Percentiles rank a stretch among this genome's conserved stretches.
phyloP scores from a whole-genome alignment of 1,140 invertebrate species.

The Bombus impatiens region DNA sequence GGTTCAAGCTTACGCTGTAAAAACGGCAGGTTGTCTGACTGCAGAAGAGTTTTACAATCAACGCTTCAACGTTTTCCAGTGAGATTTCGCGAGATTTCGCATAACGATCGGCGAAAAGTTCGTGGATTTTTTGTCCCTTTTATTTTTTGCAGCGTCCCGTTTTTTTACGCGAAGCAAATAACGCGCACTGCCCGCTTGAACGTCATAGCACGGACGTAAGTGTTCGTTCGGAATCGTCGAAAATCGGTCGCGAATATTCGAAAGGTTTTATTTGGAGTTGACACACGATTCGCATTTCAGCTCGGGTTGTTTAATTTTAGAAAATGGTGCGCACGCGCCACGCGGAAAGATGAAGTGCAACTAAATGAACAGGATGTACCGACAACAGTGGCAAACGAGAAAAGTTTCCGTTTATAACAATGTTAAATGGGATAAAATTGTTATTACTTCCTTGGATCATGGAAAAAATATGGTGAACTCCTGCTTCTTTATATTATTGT shows the following conservation, averaged over 20 bases:
- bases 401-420: neutral
- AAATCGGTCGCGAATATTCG: neutral
- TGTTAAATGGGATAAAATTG: neutral
- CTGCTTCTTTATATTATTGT: neutral
- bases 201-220: too few species aligned
- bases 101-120: conserved; percentile 5
- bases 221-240: neutral
- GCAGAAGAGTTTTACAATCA: conserved; percentile 29
- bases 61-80: neutral
- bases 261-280: neutral
- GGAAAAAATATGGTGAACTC: too few species aligned
- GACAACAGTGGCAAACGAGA: neutral
- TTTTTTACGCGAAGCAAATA: too few species aligned
- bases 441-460: too few species aligned
- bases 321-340: neutral
- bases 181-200: too few species aligned
- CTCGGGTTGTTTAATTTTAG: neutral
- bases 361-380: neutral
- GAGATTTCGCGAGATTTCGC: conserved; percentile 22
- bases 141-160: neutral
- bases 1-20: conserved; percentile 22
- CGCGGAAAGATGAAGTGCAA: too few species aligned
- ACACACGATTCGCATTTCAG: neutral
- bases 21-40: conserved; percentile 30
- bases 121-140: neutral